Base-by-base conservation (phyloP, 2,113 vertebrate genomes). In the Abramis brama region DNA sequence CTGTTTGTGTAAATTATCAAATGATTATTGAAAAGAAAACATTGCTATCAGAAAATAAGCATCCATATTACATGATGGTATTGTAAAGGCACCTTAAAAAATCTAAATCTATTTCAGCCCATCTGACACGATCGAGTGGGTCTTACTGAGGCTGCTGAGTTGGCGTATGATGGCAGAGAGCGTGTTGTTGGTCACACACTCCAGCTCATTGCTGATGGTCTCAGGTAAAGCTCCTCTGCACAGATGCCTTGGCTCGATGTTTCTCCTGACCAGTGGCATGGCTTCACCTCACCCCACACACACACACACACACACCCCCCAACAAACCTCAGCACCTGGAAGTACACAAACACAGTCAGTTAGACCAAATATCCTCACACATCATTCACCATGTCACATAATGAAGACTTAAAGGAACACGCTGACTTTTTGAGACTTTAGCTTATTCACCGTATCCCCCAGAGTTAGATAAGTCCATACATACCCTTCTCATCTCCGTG, bases 221-320 rank as follows among this genome's bases (percentile, higher is more conserved):
- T 97, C 96, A 0, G 98, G 98, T 87, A 98, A 93, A 7, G 95
- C 91, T 21, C 95, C 93, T 25, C 95, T 95, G 93, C 98, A 97
- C 86, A 99, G 89, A 92, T 98, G 97, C 91, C 95, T 94, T 0
- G 98, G 97, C 85, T 97, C 96, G 27, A 99, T 97, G 93, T 95
- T 97, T 91, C 98, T 96, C 94, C 97, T 99, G 84, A 98, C 96
- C 91, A 99, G 92, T 75, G 98, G 98, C 98, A 99, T 99, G 92
- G 90, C 88, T 94, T 30, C 33, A 25, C 47, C 39, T 62, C 74
- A 66, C 13, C 71, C 30, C 52, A 84, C 23, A 19, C 27, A 77
- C 60, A 80, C 25, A 36, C 5, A 12, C 25, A 76, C 59, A 79
- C n/a, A 74, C 21, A 19, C 27, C 73, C 60, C 77, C 21, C 70